These are phyloP conservation scores for Megaceryle maxima DNA, from an alignment of 2,113 vertebrate genomes.

Conservation along the genomic window DNA sequence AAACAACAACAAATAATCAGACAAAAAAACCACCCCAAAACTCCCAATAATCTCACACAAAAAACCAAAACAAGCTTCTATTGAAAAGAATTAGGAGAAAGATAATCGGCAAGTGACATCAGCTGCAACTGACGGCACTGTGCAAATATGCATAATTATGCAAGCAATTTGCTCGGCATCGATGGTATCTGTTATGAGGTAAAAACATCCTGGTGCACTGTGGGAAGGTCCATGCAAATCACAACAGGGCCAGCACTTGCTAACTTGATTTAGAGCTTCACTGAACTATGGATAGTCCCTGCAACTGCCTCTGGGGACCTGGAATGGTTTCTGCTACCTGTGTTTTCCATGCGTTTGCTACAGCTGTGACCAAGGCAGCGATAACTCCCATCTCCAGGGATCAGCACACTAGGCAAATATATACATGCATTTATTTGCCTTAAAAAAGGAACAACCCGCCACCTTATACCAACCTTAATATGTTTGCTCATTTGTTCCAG, in stretches of 20 bases:
- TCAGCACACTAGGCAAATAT: background rate
- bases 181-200: slow-evolving; percentile 6
- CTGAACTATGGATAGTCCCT: background rate
- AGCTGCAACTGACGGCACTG: background rate
- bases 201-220: background rate
- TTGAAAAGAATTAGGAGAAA: background rate
- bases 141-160: slow-evolving; percentile 17
- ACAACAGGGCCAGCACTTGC: background rate
- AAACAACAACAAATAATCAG: no score
- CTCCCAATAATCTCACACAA: no score
- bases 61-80: background rate
- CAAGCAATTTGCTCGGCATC: slow-evolving; percentile 1
- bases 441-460: background rate
- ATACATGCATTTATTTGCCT: background rate
- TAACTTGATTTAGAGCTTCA: background rate
- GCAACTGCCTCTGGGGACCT: background rate
- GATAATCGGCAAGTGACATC: background rate
- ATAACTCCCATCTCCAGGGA: background rate
- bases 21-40: no score
- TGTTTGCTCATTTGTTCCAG: background rate
- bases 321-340: background rate
- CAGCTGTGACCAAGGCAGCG: background rate
- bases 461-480: background rate
- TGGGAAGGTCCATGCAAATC: background rate
- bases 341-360: background rate